These are phyloP conservation scores for Antheraea assamensis DNA, from an alignment of 2,888 invertebrate species.

Conservation along the genomic window DNA sequence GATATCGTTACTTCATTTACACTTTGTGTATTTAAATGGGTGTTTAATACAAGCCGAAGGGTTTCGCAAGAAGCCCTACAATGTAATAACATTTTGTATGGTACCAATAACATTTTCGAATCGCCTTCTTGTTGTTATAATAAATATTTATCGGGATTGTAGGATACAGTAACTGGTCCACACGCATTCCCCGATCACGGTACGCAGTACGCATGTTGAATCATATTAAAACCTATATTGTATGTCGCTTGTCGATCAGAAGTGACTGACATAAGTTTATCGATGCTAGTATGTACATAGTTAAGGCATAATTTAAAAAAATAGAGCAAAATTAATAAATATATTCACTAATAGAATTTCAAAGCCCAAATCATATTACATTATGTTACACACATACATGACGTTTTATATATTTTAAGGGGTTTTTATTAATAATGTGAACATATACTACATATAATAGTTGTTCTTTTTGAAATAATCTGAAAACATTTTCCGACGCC, in stretches of 20 bases:
- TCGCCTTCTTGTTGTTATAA: constrained; percentile 20
- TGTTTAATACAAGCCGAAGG: not conserved
- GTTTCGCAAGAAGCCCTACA: constrained; percentile 1
- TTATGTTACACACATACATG: no score
- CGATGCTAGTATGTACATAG: not conserved
- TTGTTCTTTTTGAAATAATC: no score
- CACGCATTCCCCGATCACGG: constrained; percentile 12
- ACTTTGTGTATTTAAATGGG: constrained; percentile 7
- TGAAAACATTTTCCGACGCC: no score
- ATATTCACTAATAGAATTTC: no score
- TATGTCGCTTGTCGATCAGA: not conserved
- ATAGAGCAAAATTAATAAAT: no score
- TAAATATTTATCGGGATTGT: constrained; percentile 22
- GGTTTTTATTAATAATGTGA: no score
- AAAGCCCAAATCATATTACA: no score
- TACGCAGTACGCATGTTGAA: constrained; percentile 17
- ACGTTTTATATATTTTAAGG: no score
- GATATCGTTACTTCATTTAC: not conserved
- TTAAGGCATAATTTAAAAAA: no score
- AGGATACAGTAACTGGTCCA: constrained; percentile 17
- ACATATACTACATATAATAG: no score
- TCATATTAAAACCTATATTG: constrained; percentile 11
- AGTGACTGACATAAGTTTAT: not conserved
- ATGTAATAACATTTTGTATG: constrained; percentile 16
- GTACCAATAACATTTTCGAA: constrained; percentile 19